A percentile compares a stretch with the other conserved stretches of the same genome.
phyloP scores from a whole-genome alignment of 2,797 vertebrate genomes.

The Platyrinchus mystaceus region DNA sequence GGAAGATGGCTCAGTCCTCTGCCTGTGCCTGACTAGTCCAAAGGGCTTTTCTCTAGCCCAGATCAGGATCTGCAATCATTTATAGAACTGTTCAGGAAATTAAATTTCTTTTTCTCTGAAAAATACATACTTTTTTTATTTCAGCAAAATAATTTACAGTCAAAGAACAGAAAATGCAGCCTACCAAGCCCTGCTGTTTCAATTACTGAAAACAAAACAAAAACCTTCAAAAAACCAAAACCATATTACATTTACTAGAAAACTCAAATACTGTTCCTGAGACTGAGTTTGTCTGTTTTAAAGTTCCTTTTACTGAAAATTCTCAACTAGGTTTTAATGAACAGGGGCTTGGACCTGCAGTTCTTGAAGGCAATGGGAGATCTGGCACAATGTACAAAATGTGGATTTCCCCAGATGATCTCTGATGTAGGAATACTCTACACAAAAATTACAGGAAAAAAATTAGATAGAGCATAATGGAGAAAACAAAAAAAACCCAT shows the following conservation, averaged over 20 bases:
- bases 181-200: not conserved
- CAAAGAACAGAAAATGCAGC: not conserved
- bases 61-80: not conserved
- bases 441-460: not conserved
- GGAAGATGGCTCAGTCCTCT: not conserved
- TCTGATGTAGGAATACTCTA: not conserved
- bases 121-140: not conserved
- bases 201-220: not conserved
- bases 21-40: not conserved
- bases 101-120: not conserved
- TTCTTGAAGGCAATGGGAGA: not conserved
- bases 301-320: not conserved
- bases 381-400: not conserved
- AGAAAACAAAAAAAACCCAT: not conserved
- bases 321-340: not conserved
- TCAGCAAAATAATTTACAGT: not conserved
- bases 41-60: not conserved
- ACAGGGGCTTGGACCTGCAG: not conserved
- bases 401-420: not conserved
- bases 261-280: not conserved
- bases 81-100: conserved; percentile 30
- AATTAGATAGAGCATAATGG: not conserved
- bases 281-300: not conserved
- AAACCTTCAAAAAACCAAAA: not conserved
- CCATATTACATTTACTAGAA: not conserved